phyloP scores from a whole-genome alignment of 2,888 invertebrate species.

The Zygothrica quintamaculata region DNA sequence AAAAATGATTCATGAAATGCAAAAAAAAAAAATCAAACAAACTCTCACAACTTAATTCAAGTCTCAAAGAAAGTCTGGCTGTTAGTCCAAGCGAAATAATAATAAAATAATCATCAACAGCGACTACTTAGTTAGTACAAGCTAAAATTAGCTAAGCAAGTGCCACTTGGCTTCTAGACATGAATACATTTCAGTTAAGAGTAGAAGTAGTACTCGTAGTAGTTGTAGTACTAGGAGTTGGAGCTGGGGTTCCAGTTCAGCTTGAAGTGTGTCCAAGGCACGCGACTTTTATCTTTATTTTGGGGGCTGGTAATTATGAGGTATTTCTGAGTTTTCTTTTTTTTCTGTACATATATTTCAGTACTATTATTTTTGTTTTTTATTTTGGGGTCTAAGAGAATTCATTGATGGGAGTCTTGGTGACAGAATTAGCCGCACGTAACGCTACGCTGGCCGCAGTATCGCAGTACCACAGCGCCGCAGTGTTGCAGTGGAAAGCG shows the following conservation, averaged over 20 bases:
- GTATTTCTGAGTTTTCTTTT: conserved; percentile 57
- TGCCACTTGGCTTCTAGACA: conserved; percentile 29
- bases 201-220: neutral
- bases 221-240: too few relatives aligned
- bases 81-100: conserved; percentile 28
- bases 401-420: conserved; percentile 47
- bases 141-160: conserved; percentile 24
- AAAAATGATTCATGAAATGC: conserved; percentile 80
- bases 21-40: too few relatives aligned
- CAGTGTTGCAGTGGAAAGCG: conserved; percentile 64
- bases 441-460: conserved; percentile 58
- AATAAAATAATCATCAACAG: conserved; percentile 55
- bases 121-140: conserved; percentile 38
- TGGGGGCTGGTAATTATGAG: conserved; percentile 61
- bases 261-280: conserved; percentile 57
- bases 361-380: too few relatives aligned
- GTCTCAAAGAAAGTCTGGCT: neutral
- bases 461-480: conserved; percentile 47
- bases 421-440: conserved; percentile 64
- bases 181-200: conserved; percentile 44
- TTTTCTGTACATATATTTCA: too few relatives aligned
- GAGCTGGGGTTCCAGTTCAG: too few relatives aligned
- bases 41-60: neutral
- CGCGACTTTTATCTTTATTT: conserved; percentile 63
- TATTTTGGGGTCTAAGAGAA: conserved; percentile 46